These are phyloP conservation scores for Harpegnathos saltator DNA, from an alignment of 1,140 invertebrate genomes.

Conservation along the genomic window DNA sequence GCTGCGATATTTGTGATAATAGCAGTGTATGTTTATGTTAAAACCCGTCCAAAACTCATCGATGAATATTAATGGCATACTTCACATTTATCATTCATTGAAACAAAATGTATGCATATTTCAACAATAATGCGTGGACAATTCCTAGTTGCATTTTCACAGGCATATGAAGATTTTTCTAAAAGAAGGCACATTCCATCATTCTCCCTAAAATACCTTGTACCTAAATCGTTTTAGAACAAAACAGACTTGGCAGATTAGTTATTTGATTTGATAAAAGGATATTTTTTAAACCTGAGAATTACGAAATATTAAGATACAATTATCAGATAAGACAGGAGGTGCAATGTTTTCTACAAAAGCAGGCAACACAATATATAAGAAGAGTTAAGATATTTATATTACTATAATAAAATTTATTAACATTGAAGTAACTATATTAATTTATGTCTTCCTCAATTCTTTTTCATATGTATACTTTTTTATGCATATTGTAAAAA, in stretches of 20 bases:
- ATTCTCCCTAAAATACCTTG: conserved; percentile 17
- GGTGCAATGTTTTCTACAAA: conserved; percentile 45
- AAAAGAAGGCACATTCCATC: conserved; percentile 46
- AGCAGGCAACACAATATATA: conserved; percentile 28
- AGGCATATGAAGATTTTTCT: conserved; percentile 45
- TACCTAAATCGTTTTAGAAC: conserved; percentile 48
- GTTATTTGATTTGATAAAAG: conserved; percentile 55
- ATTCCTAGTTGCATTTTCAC: conserved; percentile 63
- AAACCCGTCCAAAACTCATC: conserved; percentile 88
- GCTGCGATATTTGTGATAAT: conserved; percentile 90
- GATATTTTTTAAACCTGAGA: conserved; percentile 61
- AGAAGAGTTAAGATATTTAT: conserved; percentile 42
- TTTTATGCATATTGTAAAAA: not conserved
- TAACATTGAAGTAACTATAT: conserved; percentile 24
- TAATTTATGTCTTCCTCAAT: conserved; percentile 48
- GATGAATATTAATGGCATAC: conserved; percentile 77
- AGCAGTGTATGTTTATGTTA: conserved; percentile 91
- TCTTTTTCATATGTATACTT: not conserved
- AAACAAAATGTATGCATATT: conserved; percentile 51
- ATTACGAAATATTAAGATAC: conserved; percentile 51
- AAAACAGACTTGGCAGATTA: conserved; percentile 44
- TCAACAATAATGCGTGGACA: conserved; percentile 59
- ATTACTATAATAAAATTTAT: conserved; percentile 46
- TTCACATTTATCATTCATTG: conserved; percentile 57
- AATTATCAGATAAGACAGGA: conserved; percentile 42